These are phyloP conservation scores for Hydrochoerus hydrochaeris DNA, from an alignment of 2,113 vertebrate genomes.

Conservation along the genomic window DNA sequence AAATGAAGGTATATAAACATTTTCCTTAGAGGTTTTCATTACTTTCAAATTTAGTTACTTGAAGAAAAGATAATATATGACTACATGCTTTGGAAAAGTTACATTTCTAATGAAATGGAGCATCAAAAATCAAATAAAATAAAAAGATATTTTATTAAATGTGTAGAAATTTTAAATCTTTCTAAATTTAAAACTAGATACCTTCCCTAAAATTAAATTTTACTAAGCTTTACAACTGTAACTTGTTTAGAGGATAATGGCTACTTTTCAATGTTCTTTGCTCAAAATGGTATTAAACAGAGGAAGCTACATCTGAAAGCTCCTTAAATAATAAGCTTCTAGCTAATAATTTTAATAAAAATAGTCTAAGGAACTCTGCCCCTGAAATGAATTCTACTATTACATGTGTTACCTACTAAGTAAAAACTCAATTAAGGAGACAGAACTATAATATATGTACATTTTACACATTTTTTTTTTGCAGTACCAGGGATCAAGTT, in stretches of 20 bases:
- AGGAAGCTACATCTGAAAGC: constrained; percentile 73
- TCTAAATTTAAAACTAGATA: constrained; percentile 59
- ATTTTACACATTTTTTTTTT: constrained; percentile 42
- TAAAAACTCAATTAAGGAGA: constrained; percentile 71
- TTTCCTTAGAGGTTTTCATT: constrained; percentile 59
- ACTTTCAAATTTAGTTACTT: constrained; percentile 16
- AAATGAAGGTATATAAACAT: not conserved
- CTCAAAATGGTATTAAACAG: constrained; percentile 72
- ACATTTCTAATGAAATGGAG: constrained; percentile 62
- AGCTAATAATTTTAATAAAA: constrained; percentile 76
- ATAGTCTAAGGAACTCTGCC: constrained; percentile 64
- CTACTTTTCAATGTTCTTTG: constrained; percentile 77
- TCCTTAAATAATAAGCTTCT: constrained; percentile 79
- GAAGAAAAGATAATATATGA: constrained; percentile 51
- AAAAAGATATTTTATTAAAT: constrained; percentile 59
- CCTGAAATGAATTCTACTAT: constrained; percentile 60
- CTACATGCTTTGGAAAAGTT: constrained; percentile 48
- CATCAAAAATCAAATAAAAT: not conserved
- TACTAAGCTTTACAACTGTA: constrained; percentile 50
- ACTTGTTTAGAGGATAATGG: constrained; percentile 56
- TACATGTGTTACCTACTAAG: constrained; percentile 61
- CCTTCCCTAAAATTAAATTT: constrained; percentile 58
- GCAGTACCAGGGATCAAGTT: too few species aligned
- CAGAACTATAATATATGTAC: not conserved
- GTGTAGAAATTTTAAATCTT: constrained; percentile 54